phyloP scores from a whole-genome alignment of 2,888 invertebrate genomes.

The Apodemia zela region DNA sequence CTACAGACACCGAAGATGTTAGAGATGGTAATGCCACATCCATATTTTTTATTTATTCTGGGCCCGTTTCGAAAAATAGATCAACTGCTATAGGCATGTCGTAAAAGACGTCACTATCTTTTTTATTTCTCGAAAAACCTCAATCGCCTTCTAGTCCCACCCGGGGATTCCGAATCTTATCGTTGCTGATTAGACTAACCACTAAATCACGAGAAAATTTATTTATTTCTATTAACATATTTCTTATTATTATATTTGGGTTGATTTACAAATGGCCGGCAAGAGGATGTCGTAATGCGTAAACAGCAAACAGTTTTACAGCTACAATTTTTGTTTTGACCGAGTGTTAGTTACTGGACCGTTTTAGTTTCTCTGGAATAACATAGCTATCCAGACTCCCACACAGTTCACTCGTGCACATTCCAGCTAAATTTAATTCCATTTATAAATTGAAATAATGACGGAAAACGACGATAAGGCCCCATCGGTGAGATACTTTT shows the following conservation, averaged over 20 bases:
- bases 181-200: no score
- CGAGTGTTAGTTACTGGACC: slow-evolving; percentile 1
- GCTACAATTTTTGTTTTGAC: slow-evolving; percentile 6
- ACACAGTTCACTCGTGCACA: not conserved
- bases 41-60: no score
- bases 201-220: no score
- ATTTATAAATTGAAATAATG: not conserved
- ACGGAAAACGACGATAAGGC: slow-evolving; percentile 1
- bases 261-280: not conserved
- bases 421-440: not conserved
- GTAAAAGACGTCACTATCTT: no score
- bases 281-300: not conserved
- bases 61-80: no score
- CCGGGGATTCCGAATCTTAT: no score
- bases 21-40: no score
- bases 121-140: no score
- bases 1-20: no score
- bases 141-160: no score
- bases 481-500: not conserved
- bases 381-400: slow-evolving; percentile 6
- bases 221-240: no score
- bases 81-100: no score
- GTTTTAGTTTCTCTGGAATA: slow-evolving; percentile 12
- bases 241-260: not conserved
- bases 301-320: slow-evolving; percentile 4